phyloP scores from a whole-genome alignment of 2,797 vertebrate genomes.

The Onychomys torridus region DNA sequence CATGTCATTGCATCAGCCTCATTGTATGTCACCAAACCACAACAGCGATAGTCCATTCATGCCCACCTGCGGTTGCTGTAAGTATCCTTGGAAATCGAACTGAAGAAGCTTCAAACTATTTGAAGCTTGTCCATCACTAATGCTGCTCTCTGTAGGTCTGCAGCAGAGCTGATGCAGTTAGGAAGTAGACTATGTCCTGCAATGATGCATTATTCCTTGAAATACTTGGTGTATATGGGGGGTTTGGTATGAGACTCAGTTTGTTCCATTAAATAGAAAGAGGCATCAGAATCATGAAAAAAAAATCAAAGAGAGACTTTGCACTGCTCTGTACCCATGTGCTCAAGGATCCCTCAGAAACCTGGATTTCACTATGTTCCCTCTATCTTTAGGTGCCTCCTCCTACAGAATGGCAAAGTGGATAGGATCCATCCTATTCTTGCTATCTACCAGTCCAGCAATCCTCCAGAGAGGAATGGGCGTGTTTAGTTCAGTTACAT shows the following conservation, averaged over 20 bases:
- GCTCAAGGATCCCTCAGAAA: neutral
- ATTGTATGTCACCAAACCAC: neutral
- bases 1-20: neutral
- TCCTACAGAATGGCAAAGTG: neutral
- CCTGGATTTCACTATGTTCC: neutral
- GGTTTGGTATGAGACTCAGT: neutral
- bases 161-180: neutral
- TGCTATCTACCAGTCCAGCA: neutral
- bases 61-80: neutral
- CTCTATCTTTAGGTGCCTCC: neutral
- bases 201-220: neutral
- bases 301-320: neutral
- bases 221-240: neutral
- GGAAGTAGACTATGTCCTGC: neutral
- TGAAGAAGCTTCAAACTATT: neutral
- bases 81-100: neutral
- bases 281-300: neutral
- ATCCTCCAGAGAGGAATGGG: neutral
- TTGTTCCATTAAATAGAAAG: neutral
- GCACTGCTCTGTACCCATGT: neutral
- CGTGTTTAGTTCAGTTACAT: neutral
- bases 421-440: neutral
- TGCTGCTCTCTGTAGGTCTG: neutral
- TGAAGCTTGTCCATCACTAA: too few relatives aligned
- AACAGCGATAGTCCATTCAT: fast-evolving